A percentile compares a stretch with the other conserved stretches of the same genome.
phyloP scores from a whole-genome alignment of 2,797 vertebrate genomes.

The Acrocephalus scirpaceus region DNA sequence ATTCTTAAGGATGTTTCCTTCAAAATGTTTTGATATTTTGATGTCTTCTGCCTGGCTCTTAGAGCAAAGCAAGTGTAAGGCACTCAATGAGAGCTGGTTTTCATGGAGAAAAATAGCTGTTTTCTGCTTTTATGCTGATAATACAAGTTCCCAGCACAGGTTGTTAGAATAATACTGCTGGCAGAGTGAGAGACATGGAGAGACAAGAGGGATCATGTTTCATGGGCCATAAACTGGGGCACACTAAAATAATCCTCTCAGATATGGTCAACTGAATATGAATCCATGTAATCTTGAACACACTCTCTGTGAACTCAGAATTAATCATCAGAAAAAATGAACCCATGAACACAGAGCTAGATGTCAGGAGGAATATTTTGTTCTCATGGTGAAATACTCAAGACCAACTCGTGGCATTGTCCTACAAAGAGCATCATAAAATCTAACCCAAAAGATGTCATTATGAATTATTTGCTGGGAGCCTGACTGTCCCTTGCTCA shows the following conservation, averaged over 20 bases:
- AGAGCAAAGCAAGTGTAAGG: background rate
- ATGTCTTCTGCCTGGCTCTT: background rate
- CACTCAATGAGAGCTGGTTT: background rate
- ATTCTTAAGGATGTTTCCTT: background rate
- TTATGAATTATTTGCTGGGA: conserved; percentile 26
- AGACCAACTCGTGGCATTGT: conserved; percentile 14
- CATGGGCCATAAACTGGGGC: conserved; percentile 63
- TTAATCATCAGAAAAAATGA: conserved; percentile 70
- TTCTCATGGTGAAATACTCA: conserved; percentile 50
- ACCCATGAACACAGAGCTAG: conserved; percentile 9
- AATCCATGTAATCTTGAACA: conserved; percentile 67
- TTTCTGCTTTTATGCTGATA: background rate
- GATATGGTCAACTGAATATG: conserved; percentile 70
- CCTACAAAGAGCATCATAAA: conserved; percentile 30
- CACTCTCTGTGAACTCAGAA: conserved; percentile 64
- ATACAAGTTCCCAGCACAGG: background rate
- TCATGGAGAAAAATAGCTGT: background rate
- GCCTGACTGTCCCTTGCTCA: background rate
- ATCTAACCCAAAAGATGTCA: background rate
- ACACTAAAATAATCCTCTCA: conserved; percentile 70
- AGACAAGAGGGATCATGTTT: conserved; percentile 58
- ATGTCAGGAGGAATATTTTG: conserved; percentile 55
- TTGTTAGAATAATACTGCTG: conserved; percentile 19
- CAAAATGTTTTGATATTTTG: background rate
- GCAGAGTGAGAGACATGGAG: background rate